Percentiles rank a stretch among this genome's conserved stretches.
These are phyloP conservation scores for Asteroscopus sphinx DNA, from an alignment of 2,888 invertebrate species.

Conservation along the genomic window DNA sequence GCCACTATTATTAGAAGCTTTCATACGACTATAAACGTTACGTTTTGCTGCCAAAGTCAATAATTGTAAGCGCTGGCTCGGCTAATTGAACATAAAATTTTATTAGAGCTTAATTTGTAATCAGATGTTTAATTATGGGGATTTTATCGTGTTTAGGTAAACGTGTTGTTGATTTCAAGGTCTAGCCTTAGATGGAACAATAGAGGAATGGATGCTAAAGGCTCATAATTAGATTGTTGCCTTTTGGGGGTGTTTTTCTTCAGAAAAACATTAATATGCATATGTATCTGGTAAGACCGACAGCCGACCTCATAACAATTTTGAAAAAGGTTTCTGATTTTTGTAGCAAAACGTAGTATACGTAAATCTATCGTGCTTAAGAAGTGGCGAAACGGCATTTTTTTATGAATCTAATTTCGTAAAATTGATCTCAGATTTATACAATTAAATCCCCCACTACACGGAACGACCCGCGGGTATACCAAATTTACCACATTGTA, in stretches of 20 bases:
- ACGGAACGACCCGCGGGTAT: conserved; percentile 76
- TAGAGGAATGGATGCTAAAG: background rate
- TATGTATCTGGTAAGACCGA: background rate
- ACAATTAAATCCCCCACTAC: conserved; percentile 65
- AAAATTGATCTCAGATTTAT: conserved; percentile 83
- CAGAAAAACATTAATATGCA: background rate
- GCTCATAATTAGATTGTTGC: background rate
- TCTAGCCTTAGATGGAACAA: conserved; percentile 8
- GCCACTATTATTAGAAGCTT: conserved; percentile 44
- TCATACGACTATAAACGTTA: conserved; percentile 29
- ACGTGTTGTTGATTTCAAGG: conserved; percentile 3
- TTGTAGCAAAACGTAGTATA: conserved; percentile 27
- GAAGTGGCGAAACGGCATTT: conserved; percentile 53
- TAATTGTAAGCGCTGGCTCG: conserved; percentile 12
- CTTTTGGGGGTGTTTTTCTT: background rate
- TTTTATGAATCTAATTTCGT: conserved; percentile 74
- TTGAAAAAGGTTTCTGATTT: background rate
- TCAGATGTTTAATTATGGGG: conserved; percentile 10
- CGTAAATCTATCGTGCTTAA: conserved; percentile 12
- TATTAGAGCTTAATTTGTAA: conserved; percentile 11
- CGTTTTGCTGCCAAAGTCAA: conserved; percentile 46
- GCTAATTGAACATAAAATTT: conserved; percentile 29
- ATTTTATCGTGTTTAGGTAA: background rate
- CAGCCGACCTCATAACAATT: too few relatives aligned
- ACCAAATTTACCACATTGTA: conserved; percentile 86